phyloP scores from a whole-genome alignment of 2,888 invertebrate species.

The Craniophora ligustri region DNA sequence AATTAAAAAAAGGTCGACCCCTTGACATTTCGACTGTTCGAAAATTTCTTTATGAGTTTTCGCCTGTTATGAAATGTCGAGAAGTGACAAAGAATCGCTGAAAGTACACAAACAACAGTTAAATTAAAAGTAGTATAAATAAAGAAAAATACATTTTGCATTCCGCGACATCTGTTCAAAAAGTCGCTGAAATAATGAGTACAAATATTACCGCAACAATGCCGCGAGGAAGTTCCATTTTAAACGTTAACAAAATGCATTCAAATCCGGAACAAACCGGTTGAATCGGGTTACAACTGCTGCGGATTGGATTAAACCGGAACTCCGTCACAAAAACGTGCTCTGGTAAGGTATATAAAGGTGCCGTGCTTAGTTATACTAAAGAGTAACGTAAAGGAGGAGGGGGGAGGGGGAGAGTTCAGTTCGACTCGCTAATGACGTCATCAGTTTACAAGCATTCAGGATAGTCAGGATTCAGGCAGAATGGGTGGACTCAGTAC shows the following conservation, averaged over 20 bases:
- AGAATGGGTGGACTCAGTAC: constrained; percentile 37
- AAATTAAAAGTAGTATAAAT: constrained; percentile 22
- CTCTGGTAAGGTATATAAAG: constrained; percentile 9
- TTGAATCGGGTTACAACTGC: constrained; percentile 36
- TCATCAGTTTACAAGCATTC: constrained; percentile 38
- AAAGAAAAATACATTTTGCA: constrained; percentile 13
- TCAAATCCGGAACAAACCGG: constrained; percentile 37
- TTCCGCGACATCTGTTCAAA: constrained; percentile 30
- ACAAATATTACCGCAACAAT: constrained; percentile 39
- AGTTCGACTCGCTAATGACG: constrained; percentile 55
- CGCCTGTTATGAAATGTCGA: constrained; percentile 32
- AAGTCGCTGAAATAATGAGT: constrained; percentile 46
- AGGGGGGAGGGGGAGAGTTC: constrained; percentile 1
- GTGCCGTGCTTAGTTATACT: constrained; percentile 25
- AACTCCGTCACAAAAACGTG: constrained; percentile 46
- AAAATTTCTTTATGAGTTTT: constrained; percentile 40
- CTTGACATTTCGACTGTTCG: constrained; percentile 36
- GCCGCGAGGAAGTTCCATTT: constrained; percentile 35
- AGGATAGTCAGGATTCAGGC: constrained; percentile 33
- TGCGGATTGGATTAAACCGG: constrained; percentile 42
- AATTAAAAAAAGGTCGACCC: constrained; percentile 29
- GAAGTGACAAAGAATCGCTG: constrained; percentile 31
- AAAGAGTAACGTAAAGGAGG: constrained; percentile 23
- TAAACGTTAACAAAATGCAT: constrained; percentile 40
- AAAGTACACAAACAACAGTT: constrained; percentile 30